phyloP scores from a whole-genome alignment of 35 echinoderm and acorn worm species.

The Apostichopus californicus region DNA sequence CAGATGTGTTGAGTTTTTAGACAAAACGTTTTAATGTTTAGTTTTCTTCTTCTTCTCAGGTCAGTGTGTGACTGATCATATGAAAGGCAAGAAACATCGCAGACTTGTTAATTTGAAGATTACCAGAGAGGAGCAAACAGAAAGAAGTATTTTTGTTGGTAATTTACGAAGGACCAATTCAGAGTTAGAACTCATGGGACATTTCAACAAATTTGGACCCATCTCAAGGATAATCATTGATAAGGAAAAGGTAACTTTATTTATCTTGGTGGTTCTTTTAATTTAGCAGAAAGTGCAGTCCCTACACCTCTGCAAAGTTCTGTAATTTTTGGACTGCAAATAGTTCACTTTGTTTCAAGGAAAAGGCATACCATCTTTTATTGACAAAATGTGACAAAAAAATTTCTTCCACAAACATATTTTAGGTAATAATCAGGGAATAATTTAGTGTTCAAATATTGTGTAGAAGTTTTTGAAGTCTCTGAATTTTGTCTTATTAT shows the following conservation, averaged over 20 bases:
- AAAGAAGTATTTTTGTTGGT: conserved; percentile 90
- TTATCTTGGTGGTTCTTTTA: too few species aligned
- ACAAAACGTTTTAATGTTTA: background rate
- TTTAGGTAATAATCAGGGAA: too few species aligned
- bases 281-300: too few species aligned
- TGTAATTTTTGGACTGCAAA: background rate
- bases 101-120: conserved; percentile 60
- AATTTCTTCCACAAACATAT: too few species aligned
- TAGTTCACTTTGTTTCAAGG: background rate
- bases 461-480: too few species aligned
- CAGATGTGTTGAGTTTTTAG: too few species aligned
- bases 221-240: conserved; percentile 80
- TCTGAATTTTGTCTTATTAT: too few species aligned
- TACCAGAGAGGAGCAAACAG: conserved; percentile 68
- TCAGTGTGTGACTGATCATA: conserved; percentile 88
- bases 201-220: conserved; percentile 81
- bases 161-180: conserved; percentile 69
- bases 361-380: too few species aligned
- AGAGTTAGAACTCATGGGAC: conserved; percentile 78
- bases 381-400: too few species aligned
- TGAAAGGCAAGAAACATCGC: conserved; percentile 91
- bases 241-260: conserved; percentile 82
- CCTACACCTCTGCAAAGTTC: too few species aligned
- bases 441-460: too few species aligned
- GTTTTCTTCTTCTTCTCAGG: conserved; percentile 33